A percentile compares a stretch with the other conserved stretches of the same genome.
Conservation (phyloP, 2,113 vertebrate species). For the Hyaena hyaena region DNA sequence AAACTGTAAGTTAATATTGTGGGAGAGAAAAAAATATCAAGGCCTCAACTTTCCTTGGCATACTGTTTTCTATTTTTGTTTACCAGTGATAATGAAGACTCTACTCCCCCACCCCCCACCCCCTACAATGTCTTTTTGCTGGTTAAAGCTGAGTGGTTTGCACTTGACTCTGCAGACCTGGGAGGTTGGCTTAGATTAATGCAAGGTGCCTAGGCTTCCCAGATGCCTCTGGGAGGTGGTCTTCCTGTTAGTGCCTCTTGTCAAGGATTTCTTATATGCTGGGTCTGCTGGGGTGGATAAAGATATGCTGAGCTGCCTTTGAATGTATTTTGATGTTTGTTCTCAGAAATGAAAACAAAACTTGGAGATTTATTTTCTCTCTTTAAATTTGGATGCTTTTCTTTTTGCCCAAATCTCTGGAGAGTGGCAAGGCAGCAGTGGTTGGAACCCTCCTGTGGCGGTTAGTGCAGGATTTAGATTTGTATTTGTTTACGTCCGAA, state of each 20-base stretch:
- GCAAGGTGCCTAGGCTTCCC: background rate
- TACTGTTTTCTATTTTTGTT: conserved; percentile 63
- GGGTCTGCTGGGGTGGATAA: background rate
- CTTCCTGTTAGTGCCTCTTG: background rate
- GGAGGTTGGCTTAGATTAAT: conserved; percentile 13
- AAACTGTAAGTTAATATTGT: conserved; percentile 84
- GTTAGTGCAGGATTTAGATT: background rate
- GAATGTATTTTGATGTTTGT: background rate
- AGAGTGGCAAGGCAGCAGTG: background rate
- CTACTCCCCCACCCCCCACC: background rate
- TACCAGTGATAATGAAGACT: conserved; percentile 66
- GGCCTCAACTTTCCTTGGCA: conserved; percentile 76
- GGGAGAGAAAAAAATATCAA: conserved; percentile 73
- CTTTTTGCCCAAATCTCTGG: background rate
- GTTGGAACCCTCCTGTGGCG: background rate
- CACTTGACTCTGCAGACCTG: conserved; percentile 27
- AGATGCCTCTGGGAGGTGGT: background rate
- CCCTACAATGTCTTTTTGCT: background rate
- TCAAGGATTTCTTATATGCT: conserved; percentile 14
- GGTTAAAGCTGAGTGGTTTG: conserved; percentile 22
- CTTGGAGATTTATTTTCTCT: background rate
- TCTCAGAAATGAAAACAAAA: conserved; percentile 24
- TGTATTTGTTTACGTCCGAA: background rate
- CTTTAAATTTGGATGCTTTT: conserved; percentile 4
- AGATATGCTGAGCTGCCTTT: background rate